Conservation (phyloP, 2,797 vertebrate genomes). For the Pseudocheirus occidentalis region DNA sequence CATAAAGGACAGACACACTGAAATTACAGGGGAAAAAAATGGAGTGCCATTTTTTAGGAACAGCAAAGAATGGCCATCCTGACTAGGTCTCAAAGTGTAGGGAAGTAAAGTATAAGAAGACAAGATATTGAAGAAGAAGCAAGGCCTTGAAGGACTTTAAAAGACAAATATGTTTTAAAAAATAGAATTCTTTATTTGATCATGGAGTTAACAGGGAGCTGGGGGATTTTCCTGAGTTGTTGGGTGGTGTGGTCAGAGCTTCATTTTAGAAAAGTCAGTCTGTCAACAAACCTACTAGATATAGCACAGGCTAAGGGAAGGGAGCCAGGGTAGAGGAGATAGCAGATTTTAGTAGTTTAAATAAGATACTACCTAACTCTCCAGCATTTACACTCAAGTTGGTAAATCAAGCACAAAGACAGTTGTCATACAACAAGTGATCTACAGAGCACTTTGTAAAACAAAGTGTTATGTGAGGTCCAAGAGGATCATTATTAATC, state of each 20-base stretch:
- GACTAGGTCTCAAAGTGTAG: background rate
- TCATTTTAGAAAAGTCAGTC: background rate
- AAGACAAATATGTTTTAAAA: background rate
- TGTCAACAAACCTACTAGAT: background rate
- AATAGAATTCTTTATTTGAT: background rate
- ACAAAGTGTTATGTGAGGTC: background rate
- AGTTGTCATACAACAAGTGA: background rate
- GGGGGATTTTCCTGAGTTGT: background rate
- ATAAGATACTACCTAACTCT: background rate
- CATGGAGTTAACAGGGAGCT: background rate
- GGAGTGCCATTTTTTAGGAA: background rate
- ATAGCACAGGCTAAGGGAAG: background rate
- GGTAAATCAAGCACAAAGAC: background rate
- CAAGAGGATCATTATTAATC: background rate
- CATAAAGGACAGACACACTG: background rate
- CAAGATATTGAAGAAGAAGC: background rate
- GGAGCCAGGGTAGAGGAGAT: background rate
- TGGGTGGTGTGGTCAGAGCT: background rate
- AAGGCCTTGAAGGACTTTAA: background rate
- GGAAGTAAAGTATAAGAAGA: background rate
- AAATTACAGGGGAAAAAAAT: background rate
- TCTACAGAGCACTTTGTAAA: background rate
- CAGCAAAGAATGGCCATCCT: background rate
- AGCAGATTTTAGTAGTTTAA: background rate
- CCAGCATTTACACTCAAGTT: background rate